phyloP scores from a whole-genome alignment of 2,888 invertebrate species.

The Idaea biselata region DNA sequence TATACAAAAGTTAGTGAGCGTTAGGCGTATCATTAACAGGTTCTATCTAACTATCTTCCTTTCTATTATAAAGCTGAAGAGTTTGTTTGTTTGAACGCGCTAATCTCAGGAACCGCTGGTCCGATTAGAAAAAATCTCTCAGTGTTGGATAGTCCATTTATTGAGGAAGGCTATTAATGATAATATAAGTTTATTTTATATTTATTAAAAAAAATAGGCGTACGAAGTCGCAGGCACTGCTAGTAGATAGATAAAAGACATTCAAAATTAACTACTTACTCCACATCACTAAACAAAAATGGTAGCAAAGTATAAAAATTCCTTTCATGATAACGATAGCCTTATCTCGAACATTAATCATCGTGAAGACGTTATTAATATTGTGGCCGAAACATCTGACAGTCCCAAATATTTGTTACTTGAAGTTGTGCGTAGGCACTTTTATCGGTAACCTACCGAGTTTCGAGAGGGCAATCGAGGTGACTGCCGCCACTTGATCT shows the following conservation, averaged over 20 bases:
- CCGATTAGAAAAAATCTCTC: too few species aligned
- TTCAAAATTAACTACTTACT: background rate
- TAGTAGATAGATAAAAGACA: background rate
- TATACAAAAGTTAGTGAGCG: too few species aligned
- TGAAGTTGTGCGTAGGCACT: background rate
- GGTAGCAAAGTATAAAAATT: background rate
- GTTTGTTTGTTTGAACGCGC: too few species aligned
- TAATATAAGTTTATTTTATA: too few species aligned
- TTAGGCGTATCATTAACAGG: too few species aligned
- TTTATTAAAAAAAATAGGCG: too few species aligned
- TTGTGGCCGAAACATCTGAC: slow-evolving; percentile 1
- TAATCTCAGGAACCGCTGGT: too few species aligned
- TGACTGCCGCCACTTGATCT: background rate
- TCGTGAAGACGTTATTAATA: background rate
- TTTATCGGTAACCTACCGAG: background rate
- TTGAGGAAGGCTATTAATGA: too few species aligned
- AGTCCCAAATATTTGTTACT: background rate
- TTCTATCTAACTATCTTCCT: too few species aligned
- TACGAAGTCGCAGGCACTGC: too few species aligned
- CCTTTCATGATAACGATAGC: background rate
- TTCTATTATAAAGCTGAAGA: too few species aligned
- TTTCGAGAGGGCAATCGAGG: background rate
- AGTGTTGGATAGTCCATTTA: too few species aligned
- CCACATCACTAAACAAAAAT: background rate
- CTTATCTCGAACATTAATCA: background rate